Base-by-base conservation (phyloP, 1,140 invertebrate genomes). In the Megathymus violae region DNA sequence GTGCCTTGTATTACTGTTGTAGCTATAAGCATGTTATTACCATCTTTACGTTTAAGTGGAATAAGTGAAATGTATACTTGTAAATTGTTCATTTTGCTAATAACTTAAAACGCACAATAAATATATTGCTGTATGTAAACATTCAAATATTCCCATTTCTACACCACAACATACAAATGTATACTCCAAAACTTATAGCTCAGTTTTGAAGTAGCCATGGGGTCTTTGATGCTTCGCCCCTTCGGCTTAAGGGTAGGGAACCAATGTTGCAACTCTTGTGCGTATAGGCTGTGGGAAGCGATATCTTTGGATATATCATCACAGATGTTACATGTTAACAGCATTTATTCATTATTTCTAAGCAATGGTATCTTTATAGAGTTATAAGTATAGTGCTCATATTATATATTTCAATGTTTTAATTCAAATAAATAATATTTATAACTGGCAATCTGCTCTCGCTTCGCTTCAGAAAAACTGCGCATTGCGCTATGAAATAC, bases 1-100 rank as follows among this genome's bases (percentile, higher is more conserved):
- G 76, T 82, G 76, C 74, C 76, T 79, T 78, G 64, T 73, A 67
- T 67, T 65, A 16, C 22, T 52, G 34, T 52, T 54, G 65, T 62
- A 66, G 71, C 66, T 68, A 64, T 54, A 63, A 62, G 50, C 50
- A 46, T 52, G 31, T 52, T 52, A 40, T 40, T 38, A 38, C 17
- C 7, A 10, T 22, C 34, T 50, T 22, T 22, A 50, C 13, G 10
- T 15, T 52, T 52, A 40, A 15, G 48, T 38, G 31, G 40, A 52
- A 19, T 3, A 16, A 27, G 48, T 15, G 4, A 19, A 17, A 6
- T 25, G 22, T 25, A 25, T 25, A 25, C 9, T 31, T 31, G 27
- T 31, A 31, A 25, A 25, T 25, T 25, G 22, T 31, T 31, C 7
- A 31, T 31, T 31, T 3, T 31, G 9, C 27, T 9, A 31, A 1